Evolutionary conservation across 2,797 vertebrate species (phyloP).

Genomic region (Sebastes taczanowskii): DNA sequence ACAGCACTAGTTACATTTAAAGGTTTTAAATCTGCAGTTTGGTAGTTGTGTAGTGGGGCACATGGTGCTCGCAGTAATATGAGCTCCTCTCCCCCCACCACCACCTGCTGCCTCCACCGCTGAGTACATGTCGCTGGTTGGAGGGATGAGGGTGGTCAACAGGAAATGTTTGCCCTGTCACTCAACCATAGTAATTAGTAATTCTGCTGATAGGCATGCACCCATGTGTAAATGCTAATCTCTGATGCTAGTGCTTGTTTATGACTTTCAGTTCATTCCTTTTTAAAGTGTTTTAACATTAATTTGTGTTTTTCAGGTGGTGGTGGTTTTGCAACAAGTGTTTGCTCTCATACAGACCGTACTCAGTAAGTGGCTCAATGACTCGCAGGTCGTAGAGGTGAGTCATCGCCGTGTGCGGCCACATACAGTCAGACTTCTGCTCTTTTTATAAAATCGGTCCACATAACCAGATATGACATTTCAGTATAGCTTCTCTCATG

Average conservation of each 20-base stretch:
- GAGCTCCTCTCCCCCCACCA: background rate
- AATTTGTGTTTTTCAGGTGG: constrained; percentile 85
- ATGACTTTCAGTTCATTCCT: background rate
- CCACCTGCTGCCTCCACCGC: background rate
- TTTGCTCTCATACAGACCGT: constrained; percentile 99
- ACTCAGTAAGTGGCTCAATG: constrained; percentile 98
- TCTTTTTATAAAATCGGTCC: background rate
- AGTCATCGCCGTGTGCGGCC: constrained; percentile 23
- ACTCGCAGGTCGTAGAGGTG: constrained; percentile 99
- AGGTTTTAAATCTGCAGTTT: background rate
- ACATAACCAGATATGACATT: background rate
- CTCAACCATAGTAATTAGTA: constrained; percentile 22
- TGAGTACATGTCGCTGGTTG: background rate
- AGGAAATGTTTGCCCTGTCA: background rate
- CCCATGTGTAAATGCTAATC: constrained; percentile 1
- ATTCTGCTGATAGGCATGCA: constrained; percentile 4
- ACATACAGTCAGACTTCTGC: background rate
- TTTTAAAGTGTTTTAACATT: background rate
- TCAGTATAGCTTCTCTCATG: background rate
- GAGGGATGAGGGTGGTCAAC: constrained; percentile 1
- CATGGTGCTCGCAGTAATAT: background rate
- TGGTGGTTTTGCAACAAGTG: constrained; percentile 97
- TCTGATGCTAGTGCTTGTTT: background rate
- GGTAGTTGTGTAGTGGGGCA: background rate
- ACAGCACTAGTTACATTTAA: too few relatives aligned